These are phyloP conservation scores for Enoplosus armatus DNA, from an alignment of 2,797 vertebrate species.

Conservation along the genomic window DNA sequence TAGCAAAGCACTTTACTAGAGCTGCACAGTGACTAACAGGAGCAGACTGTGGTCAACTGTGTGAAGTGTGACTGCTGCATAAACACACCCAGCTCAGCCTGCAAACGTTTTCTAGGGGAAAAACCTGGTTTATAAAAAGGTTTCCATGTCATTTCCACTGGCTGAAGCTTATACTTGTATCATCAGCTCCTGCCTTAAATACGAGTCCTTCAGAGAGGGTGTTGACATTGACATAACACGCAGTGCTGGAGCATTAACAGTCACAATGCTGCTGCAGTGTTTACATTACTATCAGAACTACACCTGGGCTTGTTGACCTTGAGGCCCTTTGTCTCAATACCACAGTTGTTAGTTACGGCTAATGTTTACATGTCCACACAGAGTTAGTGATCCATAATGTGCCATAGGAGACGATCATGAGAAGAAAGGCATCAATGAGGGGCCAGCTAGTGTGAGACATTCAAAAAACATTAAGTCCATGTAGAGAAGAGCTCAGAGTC, in stretches of 20 bases:
- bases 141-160: background rate
- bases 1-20: conserved; percentile 1
- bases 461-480: background rate
- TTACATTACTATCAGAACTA: conserved; percentile 51
- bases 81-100: conserved; percentile 11
- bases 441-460: too few relatives aligned
- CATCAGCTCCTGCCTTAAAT: background rate
- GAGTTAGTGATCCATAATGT: conserved; percentile 17
- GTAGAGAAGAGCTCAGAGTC: too few relatives aligned
- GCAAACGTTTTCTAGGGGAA: rapidly evolving
- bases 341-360: conserved; percentile 17
- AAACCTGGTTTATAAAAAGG: background rate
- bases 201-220: background rate
- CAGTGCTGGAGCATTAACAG: background rate
- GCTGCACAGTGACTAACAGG: background rate
- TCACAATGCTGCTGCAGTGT: conserved; percentile 37
- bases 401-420: background rate
- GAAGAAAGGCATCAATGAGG: background rate
- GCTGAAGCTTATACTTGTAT: background rate
- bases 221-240: conserved; percentile 41
- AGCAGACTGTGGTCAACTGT: background rate
- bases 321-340: conserved; percentile 31
- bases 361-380: conserved; percentile 64
- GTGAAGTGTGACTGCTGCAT: background rate
- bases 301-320: conserved; percentile 63